Conservation (phyloP, 2,888 invertebrate species). For the Marasmarcha lunaedactyla region DNA sequence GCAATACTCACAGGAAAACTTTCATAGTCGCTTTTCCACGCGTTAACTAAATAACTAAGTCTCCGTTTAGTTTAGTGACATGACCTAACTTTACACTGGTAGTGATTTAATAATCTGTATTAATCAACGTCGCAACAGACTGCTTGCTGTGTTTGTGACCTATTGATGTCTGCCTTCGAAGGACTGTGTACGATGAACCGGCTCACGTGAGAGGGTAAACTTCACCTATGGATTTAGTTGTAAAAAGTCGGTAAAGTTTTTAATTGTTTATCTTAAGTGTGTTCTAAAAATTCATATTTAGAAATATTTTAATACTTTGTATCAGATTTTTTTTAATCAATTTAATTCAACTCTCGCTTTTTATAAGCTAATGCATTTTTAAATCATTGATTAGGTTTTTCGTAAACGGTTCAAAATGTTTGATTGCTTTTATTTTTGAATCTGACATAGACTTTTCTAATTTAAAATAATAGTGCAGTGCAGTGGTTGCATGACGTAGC, state of each 20-base stretch:
- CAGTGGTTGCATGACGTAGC: slow-evolving; percentile 6
- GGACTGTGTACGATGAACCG: slow-evolving; percentile 46
- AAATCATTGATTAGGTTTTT: no score
- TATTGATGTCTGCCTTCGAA: slow-evolving; percentile 23
- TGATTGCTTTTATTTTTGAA: no score
- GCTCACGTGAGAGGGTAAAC: slow-evolving; percentile 42
- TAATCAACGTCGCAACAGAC: slow-evolving; percentile 12
- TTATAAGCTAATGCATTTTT: background rate
- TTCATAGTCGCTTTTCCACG: slow-evolving; percentile 65
- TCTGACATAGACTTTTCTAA: no score
- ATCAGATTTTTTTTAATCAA: no score
- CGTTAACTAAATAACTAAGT: slow-evolving; percentile 55
- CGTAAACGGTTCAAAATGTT: no score
- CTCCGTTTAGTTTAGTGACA: slow-evolving; percentile 20
- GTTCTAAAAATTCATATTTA: slow-evolving; percentile 17
- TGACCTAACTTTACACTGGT: slow-evolving; percentile 8
- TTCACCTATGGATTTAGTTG: slow-evolving; percentile 63
- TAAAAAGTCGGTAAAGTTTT: slow-evolving; percentile 67
- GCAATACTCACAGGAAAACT: slow-evolving; percentile 61
- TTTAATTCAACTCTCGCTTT: no score
- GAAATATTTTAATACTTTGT: background rate
- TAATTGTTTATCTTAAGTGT: slow-evolving; percentile 18
- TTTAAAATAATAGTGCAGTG: background rate
- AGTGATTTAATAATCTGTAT: background rate
- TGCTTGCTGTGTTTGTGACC: no score